Evolutionary conservation across 2,113 vertebrate species (phyloP), one percentile per base, ranked within the genome.

Genomic region (Saccopteryx bilineata): DNA sequence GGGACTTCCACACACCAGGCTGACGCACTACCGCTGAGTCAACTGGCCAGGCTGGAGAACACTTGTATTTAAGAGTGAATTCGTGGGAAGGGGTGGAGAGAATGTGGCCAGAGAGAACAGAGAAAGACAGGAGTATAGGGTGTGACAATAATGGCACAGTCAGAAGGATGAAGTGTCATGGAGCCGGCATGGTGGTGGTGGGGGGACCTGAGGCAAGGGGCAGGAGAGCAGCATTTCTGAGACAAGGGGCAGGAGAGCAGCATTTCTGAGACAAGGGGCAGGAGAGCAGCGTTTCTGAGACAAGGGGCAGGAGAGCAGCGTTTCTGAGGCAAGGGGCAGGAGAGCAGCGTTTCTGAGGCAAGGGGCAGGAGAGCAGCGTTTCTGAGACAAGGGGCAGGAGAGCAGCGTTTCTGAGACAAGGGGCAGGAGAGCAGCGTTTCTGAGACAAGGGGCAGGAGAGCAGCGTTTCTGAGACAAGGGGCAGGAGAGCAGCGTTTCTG

Each of bases 121-220:
- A 65, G 82, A 50, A 46, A 66, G 66, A 66, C 13, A 3, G 23
- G 66, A 23, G 31, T 8, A 52, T 4, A 23, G 58, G 24, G 21
- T 14, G 1, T 56, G 17, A 26, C 65, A 28, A 24, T 1, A 14
- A 58, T 2, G 15, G 19, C 0, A 4, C 7, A 48, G 9, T 79
- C 80, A 76, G 79, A 68, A 46, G 68, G 39, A 31, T 54, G 60
- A 39, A 0, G 23, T 7, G n/a, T 48, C 48, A 24, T 18, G 0
- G 89, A 52, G 21, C 7, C 10, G 23, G 50, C 63, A 11, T 3
- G 1, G n/a, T 39, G 39, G 39, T n/a, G 7, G 26, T 12, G 21
- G 12, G 10, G 52, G 28, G 71, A 24, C 26, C 31, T 2, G 31
- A 66, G 56, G 33, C 4, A 9, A 11, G 8, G 71, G 85, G 33